These are phyloP conservation scores for Schizopygopsis pylzovi DNA, from an alignment of 2,797 vertebrate genomes.

Conservation along the genomic window DNA sequence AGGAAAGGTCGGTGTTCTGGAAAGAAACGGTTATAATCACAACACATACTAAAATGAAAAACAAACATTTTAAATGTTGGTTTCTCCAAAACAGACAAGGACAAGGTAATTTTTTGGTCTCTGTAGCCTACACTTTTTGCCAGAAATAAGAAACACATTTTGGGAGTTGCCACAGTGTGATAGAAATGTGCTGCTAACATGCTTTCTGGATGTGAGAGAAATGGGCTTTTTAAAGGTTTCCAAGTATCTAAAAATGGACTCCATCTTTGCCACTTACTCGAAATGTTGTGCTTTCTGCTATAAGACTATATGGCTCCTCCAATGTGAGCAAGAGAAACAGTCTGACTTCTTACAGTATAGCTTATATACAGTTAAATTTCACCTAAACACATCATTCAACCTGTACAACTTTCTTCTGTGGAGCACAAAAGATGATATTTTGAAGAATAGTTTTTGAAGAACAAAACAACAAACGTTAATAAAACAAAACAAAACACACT, in stretches of 20 bases:
- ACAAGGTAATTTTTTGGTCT: neutral
- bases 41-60: conserved; percentile 47
- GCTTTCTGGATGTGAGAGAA: conserved; percentile 13
- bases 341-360: neutral
- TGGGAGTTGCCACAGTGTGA: neutral
- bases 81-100: conserved; percentile 25
- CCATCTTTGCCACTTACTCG: conserved; percentile 9
- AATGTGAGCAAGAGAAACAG: neutral
- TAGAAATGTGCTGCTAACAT: neutral
- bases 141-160: conserved; percentile 19
- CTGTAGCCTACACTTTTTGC: conserved; percentile 8
- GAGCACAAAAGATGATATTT: neutral
- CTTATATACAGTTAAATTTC: neutral
- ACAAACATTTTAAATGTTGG: conserved; percentile 26
- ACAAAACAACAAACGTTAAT: too few species aligned
- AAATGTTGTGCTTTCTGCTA: neutral
- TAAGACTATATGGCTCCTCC: neutral
- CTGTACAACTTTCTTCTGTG: neutral
- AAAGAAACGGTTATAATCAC: conserved; percentile 41
- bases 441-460: neutral
- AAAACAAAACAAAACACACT: too few species aligned
- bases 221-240: conserved; percentile 16
- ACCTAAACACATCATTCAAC: neutral
- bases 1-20: conserved; percentile 45
- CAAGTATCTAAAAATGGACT: neutral